Evolutionary conservation across 2,113 vertebrate species (phyloP), one percentile per base, ranked within the genome.

Genomic region (Gasterosteus aculeatus): DNA sequence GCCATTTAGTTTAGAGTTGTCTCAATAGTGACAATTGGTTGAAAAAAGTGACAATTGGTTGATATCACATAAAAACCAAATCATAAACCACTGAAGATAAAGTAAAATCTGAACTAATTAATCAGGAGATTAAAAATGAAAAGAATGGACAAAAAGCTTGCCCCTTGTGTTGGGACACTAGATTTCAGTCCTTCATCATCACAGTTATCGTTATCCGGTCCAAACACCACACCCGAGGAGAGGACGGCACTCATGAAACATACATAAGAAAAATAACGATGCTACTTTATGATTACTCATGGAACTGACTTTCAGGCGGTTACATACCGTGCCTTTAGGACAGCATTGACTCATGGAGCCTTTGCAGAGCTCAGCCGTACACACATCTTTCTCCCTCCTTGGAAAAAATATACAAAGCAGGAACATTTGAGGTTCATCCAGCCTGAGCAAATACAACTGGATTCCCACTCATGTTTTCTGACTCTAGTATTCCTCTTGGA

Each of bases 1-100:
- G 58, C 70, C 58, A 33, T 70, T 62, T 72, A 59, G 56, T n/a
- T 60, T 49, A 22, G 31, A 44, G 51, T 4, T 16, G 47, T 18
- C 0, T n/a, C n/a, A n/a, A n/a, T n/a, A 46, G 39, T 33, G 3
- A 19, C 22, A 42, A 57, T 2, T 18, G 10, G 33, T 57, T 15
- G 58, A 72, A 18, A n/a, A n/a, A n/a, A 46, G 39, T 33, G 3
- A 19, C 22, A 42, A 57, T 2, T 19, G 10, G 33, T 57, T 15
- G 58, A 72, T 18, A 51, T 53, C 9, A 42, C n/a, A 61, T n/a
- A 10, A 51, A 26, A 51, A 41, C 9, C 9, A 12, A 12, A 26
- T 26, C 65, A 53, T 7, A 3, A 1, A 4, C 29, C 26, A 33
- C 19, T 42, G 22, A 44, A 29, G 14, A 41, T 9, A 7, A 46